A percentile compares a stretch with the other conserved stretches of the same genome.
Evolutionary conservation across 2,113 vertebrate species (phyloP).

Genomic region (Periophthalmus modestus): DNA sequence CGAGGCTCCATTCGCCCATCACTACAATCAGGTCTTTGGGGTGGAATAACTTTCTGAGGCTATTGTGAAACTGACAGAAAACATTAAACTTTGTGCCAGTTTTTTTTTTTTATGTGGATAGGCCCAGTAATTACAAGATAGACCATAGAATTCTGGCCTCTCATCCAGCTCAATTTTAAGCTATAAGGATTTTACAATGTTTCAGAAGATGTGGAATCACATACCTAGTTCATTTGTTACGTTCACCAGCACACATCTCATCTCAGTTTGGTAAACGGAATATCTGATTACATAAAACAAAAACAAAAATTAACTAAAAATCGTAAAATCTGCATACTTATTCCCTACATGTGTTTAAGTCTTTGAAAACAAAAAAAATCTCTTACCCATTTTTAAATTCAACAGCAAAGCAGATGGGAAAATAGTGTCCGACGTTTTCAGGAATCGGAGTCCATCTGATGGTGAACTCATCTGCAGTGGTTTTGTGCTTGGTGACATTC

Average conservation of each 20-base stretch:
- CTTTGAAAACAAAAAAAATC: not conserved
- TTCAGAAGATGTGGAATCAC: not conserved
- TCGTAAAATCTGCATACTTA: too few relatives aligned
- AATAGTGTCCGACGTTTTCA: constrained; percentile 47
- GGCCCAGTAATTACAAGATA: too few relatives aligned
- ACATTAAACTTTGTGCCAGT: too few relatives aligned
- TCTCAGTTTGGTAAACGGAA: constrained; percentile 64
- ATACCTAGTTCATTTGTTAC: constrained; percentile 27
- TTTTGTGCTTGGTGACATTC: constrained; percentile 47
- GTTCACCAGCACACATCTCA: constrained; percentile 66
- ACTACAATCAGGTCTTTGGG: too few relatives aligned
- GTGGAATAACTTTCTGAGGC: too few relatives aligned
- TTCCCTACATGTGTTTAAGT: too few relatives aligned
- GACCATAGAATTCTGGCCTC: too few relatives aligned
- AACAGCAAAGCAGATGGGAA: constrained; percentile 65
- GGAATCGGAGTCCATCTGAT: constrained; percentile 58
- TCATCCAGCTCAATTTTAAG: too few relatives aligned
- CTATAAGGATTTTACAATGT: too few relatives aligned
- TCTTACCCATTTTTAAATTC: constrained; percentile 28
- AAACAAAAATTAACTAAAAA: not conserved
- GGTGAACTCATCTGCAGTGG: constrained; percentile 31
- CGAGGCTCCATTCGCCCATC: too few relatives aligned
- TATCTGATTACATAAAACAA: constrained; percentile 27
- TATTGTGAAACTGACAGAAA: too few relatives aligned
- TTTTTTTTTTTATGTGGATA: too few relatives aligned